phyloP scores from a whole-genome alignment of 1,140 invertebrate species.

The Adoxophyes honmai region DNA sequence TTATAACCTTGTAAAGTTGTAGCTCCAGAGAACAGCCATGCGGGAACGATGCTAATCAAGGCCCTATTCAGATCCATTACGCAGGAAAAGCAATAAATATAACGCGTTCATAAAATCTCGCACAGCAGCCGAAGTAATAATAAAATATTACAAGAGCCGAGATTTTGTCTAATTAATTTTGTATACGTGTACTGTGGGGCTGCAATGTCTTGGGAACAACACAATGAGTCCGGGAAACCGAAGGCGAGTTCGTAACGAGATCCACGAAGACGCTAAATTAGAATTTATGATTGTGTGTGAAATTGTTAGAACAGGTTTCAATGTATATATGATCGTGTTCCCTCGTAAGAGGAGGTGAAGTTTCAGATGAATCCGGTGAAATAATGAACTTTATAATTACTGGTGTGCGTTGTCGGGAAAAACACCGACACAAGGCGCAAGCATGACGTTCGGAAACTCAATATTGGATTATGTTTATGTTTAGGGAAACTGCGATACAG shows the following conservation, averaged over 20 bases:
- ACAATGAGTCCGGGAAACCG: conserved; percentile 63
- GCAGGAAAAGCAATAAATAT: conserved; percentile 72
- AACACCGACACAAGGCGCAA: not conserved
- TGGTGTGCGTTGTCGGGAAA: conserved; percentile 15
- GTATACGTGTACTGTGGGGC: conserved; percentile 63
- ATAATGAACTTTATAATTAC: conserved; percentile 38
- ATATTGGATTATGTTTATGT: not conserved
- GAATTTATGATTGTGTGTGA: conserved; percentile 76
- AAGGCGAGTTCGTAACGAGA: conserved; percentile 62
- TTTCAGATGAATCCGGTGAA: conserved; percentile 33
- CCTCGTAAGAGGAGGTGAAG: conserved; percentile 31
- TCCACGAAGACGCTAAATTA: conserved; percentile 68
- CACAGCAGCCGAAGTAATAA: conserved; percentile 69
- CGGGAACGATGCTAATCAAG: conserved; percentile 64
- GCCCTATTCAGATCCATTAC: conserved; percentile 64
- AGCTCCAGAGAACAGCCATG: conserved; percentile 51
- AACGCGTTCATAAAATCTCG: conserved; percentile 69
- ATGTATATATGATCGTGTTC: conserved; percentile 46
- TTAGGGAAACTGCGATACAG: conserved; percentile 8
- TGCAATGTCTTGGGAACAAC: conserved; percentile 68
- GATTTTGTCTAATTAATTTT: conserved; percentile 76
- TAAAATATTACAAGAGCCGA: conserved; percentile 72
- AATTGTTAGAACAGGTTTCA: conserved; percentile 69
- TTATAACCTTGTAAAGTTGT: conserved; percentile 69
- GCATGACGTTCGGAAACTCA: not conserved